A percentile compares a stretch with the other conserved stretches of the same genome.
Conservation (phyloP, 2,797 vertebrate genomes). For the Peromyscus aztecus region DNA sequence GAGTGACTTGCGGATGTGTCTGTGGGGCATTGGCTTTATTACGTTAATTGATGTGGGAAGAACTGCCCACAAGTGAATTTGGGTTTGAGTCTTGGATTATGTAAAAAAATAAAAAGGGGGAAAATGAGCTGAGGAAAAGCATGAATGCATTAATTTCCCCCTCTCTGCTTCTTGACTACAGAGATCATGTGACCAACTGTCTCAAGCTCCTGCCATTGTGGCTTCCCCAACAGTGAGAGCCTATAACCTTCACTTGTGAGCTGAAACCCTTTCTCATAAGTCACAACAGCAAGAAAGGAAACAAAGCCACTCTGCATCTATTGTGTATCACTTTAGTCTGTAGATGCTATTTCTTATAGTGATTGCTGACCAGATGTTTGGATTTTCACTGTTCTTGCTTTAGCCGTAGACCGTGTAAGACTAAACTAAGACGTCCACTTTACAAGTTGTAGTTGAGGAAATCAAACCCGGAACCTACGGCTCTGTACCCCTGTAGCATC, state of each 20-base stretch:
- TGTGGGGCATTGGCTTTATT: neutral
- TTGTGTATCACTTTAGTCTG: neutral
- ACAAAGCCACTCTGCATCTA: neutral
- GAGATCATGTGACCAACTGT: neutral
- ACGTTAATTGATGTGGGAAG: neutral
- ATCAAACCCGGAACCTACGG: neutral
- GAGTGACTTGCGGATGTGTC: neutral
- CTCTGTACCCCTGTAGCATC: neutral
- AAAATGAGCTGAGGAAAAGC: neutral
- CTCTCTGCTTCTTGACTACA: neutral
- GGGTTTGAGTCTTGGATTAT: neutral
- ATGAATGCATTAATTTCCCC: no score
- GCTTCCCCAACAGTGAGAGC: neutral
- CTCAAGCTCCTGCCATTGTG: neutral
- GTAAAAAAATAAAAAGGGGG: neutral
- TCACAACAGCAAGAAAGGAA: neutral
- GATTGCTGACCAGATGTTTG: neutral
- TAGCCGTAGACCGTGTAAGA: neutral
- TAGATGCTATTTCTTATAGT: neutral
- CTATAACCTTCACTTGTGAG: neutral
- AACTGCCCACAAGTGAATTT: neutral
- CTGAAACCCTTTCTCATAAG: neutral
- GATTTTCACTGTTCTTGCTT: conserved; percentile 5
- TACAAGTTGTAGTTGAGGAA: neutral
- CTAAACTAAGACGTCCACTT: neutral